Evolutionary conservation across 2,797 vertebrate species (phyloP), one percentile per base, ranked within the genome.

Genomic region (Eleutherodactylus coqui): DNA sequence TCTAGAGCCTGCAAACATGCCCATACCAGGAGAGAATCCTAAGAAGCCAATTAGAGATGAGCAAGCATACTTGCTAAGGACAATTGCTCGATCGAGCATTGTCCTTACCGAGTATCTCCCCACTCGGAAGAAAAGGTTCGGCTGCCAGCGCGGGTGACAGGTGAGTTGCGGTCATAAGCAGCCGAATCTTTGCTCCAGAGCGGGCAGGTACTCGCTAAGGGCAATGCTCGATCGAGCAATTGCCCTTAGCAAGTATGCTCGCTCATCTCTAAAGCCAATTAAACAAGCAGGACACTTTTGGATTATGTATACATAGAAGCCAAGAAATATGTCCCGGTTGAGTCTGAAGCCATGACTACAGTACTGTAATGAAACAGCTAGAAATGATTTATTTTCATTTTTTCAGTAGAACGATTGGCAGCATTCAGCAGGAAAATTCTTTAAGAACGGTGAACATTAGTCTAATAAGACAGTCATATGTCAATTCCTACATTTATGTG

Each of bases 401-500:
- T 75, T 32, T 75, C 8, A 13, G 4, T 27, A 45, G 24, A 32
- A 13, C 24, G 5, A 19, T 17, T 2, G 14, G 43, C 13, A 49
- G 13, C n/a, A 47, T 19, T 55, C 38, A 32, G 27, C 45, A 16
- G 27, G 45, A 49, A 29, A 32, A 76, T 41, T 8, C 19, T 41
- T 49, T 43, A 10, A n/a, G 27, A 58, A 58, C 24, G 29, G 24
- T 27, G 24, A 14, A 27, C 11, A 51, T n/a, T n/a, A 53, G 13
- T 70, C 60, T 69, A 72, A 41, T 38, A 53, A 49, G 21, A 27
- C 34, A 27, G 80, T 70, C 47, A 53, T 53, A 72, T 72, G 64
- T 55, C 80, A 72, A 34, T 72, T 70, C 47, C 10, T 55, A 53
- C 29, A 32, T 82, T 53, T 29, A 72, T 16, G 34, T 82, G 80